Percentiles rank a stretch among this genome's conserved stretches.
phyloP scores from a whole-genome alignment of 2,888 invertebrate genomes.

The Dorcus hopei region DNA sequence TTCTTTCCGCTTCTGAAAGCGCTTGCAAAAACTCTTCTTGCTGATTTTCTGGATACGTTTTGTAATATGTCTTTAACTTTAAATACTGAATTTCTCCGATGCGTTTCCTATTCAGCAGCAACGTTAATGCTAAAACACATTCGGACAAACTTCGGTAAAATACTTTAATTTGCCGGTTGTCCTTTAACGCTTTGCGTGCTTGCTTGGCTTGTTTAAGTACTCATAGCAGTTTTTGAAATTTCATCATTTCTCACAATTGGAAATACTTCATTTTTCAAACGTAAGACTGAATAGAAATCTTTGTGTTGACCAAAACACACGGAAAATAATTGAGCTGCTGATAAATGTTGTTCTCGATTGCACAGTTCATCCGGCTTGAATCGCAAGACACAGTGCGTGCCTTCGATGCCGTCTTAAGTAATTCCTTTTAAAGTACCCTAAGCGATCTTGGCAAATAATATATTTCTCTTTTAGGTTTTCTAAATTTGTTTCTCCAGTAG shows the following conservation, averaged over 20 bases:
- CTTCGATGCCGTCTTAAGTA: constrained; percentile 11
- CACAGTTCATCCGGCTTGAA: background rate
- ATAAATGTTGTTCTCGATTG: constrained; percentile 10
- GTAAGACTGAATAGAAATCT: constrained; percentile 1
- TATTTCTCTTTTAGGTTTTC: constrained; percentile 7
- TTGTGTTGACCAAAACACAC: constrained; percentile 11
- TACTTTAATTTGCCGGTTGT: background rate
- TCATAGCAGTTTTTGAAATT: constrained; percentile 18
- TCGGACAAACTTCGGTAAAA: background rate
- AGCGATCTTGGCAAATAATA: constrained; percentile 8
- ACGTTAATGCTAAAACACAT: constrained; percentile 14
- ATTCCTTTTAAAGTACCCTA: constrained; percentile 13
- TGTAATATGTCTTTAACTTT: constrained; percentile 11
- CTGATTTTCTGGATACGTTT: constrained; percentile 3
- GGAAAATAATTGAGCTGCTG: constrained; percentile 5
- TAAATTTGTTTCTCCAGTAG: background rate
- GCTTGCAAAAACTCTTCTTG: constrained; percentile 19
- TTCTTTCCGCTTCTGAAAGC: constrained; percentile 22
- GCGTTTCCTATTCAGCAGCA: constrained; percentile 22
- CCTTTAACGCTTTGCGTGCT: background rate
- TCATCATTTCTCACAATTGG: constrained; percentile 17
- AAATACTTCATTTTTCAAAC: constrained; percentile 20
- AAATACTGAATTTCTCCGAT: constrained; percentile 24
- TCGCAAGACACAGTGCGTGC: background rate
- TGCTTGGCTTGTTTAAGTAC: constrained; percentile 12